Evolutionary conservation across 1,140 invertebrate species (phyloP).

Genomic region (Bradynema listronoti): DNA sequence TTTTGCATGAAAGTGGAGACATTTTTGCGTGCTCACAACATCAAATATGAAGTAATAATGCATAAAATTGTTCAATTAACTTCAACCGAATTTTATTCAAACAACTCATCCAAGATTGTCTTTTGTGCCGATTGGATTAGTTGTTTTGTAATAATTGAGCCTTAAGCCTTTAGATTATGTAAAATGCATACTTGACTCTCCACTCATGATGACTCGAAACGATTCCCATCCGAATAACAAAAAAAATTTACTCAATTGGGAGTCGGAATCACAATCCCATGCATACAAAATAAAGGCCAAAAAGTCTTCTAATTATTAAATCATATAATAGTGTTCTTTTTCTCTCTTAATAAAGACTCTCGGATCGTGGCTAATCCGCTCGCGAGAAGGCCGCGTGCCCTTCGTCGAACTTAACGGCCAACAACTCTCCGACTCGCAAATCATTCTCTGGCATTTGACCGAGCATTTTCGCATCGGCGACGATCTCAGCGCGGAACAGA

Average conservation of each 20-base stretch:
- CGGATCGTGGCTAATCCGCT: conserved; percentile 37
- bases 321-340: background rate
- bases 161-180: no score
- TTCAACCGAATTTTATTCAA: no score
- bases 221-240: no score
- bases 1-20: conserved; percentile 90
- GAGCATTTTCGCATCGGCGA: conserved; percentile 52
- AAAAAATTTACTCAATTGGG: no score
- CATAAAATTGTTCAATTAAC: no score
- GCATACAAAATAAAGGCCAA: background rate
- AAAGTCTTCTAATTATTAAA: background rate
- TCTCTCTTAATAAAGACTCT: no score
- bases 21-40: conserved; percentile 76
- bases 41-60: conserved; percentile 80
- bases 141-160: no score
- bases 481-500: conserved; percentile 27
- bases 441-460: conserved; percentile 46
- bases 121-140: no score
- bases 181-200: no score
- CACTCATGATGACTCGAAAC: no score
- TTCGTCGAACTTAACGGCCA: conserved; percentile 55
- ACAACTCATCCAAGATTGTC: no score
- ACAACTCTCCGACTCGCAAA: conserved; percentile 54
- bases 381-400: conserved; percentile 40
- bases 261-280: background rate